These are phyloP conservation scores for Zelleria hepariella DNA, from an alignment of 2,888 invertebrate species.

Conservation along the genomic window DNA sequence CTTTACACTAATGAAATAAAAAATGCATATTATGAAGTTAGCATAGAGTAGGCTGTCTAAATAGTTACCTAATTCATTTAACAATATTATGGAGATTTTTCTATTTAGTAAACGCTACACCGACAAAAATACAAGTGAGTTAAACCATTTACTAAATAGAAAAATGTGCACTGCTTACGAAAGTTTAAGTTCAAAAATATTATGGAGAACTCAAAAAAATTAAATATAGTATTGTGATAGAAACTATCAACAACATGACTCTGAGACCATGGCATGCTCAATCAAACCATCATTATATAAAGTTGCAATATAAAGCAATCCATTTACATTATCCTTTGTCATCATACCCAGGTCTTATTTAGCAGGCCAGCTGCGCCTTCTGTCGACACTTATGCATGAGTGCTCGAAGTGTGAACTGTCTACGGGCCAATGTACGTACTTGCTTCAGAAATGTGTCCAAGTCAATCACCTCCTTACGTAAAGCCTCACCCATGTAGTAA, in stretches of 20 bases:
- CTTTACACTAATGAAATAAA: background rate
- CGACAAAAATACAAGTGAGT: too few relatives aligned
- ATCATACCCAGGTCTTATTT: slow-evolving; percentile 19
- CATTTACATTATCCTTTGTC: background rate
- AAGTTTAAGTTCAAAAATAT: background rate
- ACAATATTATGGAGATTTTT: too few relatives aligned
- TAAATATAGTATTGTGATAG: background rate
- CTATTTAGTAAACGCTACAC: too few relatives aligned
- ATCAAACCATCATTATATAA: background rate
- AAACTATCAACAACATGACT: background rate
- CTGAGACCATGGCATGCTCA: background rate
- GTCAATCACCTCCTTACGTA: slow-evolving; percentile 93
- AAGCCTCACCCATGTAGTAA: slow-evolving; percentile 96
- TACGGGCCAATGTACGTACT: slow-evolving; percentile 93
- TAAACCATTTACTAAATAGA: too few relatives aligned
- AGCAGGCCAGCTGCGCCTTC: slow-evolving; percentile 89
- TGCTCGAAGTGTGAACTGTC: slow-evolving; percentile 96
- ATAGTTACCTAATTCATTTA: too few relatives aligned
- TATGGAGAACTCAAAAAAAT: background rate
- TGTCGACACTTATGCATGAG: slow-evolving; percentile 97
- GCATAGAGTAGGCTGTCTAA: background rate
- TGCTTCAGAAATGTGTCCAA: slow-evolving; percentile 97
- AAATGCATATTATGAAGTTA: background rate
- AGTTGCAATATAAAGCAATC: background rate
- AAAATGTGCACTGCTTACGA: too few relatives aligned